A percentile compares a stretch with the other conserved stretches of the same genome.
These are phyloP conservation scores for Cryptus armator DNA, from an alignment of 2,888 invertebrate genomes.

Conservation along the genomic window DNA sequence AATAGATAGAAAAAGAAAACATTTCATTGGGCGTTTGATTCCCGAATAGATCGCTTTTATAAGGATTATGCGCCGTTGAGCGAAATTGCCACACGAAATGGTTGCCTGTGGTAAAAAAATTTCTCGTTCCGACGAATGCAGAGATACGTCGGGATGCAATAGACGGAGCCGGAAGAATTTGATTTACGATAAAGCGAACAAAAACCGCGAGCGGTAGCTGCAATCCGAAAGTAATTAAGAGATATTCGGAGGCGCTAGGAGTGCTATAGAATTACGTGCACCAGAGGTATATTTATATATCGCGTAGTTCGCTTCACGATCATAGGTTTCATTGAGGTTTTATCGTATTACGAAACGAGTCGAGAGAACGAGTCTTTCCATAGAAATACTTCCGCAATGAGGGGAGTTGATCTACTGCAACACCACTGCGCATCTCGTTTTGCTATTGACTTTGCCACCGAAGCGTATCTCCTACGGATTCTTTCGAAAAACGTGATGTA, in stretches of 20 bases:
- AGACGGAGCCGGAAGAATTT: not conserved
- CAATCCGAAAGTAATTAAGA: not conserved
- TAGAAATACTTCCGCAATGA: slow-evolving; percentile 19
- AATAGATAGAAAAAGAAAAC: too few species aligned
- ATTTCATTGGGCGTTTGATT: too few species aligned
- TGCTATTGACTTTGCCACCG: slow-evolving; percentile 19
- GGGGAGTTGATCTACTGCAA: slow-evolving; percentile 11
- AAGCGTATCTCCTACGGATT: slow-evolving; percentile 43
- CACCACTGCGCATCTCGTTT: slow-evolving; percentile 1
- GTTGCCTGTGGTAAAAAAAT: too few species aligned
- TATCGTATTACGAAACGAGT: slow-evolving; percentile 51
- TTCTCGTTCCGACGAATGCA: not conserved
- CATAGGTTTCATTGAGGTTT: slow-evolving; percentile 14
- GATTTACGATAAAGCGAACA: not conserved
- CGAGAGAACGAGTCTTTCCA: not conserved
- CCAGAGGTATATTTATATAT: not conserved
- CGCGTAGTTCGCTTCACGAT: slow-evolving; percentile 11
- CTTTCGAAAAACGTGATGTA: slow-evolving; percentile 26
- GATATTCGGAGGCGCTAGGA: not conserved
- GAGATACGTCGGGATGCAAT: not conserved
- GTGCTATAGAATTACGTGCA: slow-evolving; percentile 27
- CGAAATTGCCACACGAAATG: too few species aligned
- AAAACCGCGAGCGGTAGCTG: not conserved
- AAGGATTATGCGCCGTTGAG: too few species aligned
- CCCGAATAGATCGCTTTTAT: too few species aligned